A percentile compares a stretch with the other conserved stretches of the same genome.
phyloP scores from a whole-genome alignment of 2,797 vertebrate genomes.

The Bovichtus variegatus region DNA sequence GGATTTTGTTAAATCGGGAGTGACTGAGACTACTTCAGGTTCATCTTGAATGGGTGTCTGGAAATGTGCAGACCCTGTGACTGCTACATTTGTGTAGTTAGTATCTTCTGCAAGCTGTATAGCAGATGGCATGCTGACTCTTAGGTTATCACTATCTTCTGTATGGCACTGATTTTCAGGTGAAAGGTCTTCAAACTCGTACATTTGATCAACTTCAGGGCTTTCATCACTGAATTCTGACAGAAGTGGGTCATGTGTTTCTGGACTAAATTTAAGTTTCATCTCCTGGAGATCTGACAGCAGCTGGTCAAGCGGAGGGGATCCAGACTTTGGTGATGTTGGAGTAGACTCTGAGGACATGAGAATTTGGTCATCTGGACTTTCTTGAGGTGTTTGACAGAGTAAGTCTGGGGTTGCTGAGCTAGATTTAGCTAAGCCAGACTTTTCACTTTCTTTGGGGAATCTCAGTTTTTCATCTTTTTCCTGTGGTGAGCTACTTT shows the following conservation, averaged over 20 bases:
- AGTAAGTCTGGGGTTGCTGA: conserved; percentile 48
- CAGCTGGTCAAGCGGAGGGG: conserved; percentile 68
- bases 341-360: conserved; percentile 43
- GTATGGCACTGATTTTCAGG: conserved; percentile 25
- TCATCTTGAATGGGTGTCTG: conserved; percentile 40
- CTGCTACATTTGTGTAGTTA: conserved; percentile 9
- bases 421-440: conserved; percentile 28
- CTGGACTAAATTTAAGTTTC: conserved; percentile 59
- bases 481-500: conserved; percentile 35
- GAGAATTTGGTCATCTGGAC: conserved; percentile 38
- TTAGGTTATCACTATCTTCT: conserved; percentile 21
- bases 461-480: conserved; percentile 15
- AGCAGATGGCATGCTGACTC: conserved; percentile 19
- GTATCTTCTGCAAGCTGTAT: conserved; percentile 26
- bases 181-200: conserved; percentile 51
- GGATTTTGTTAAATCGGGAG: conserved; percentile 48
- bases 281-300: conserved; percentile 69
- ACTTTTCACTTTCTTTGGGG: conserved; percentile 34
- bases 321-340: conserved; percentile 47
- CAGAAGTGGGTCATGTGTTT: conserved; percentile 27
- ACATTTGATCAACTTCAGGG: conserved; percentile 36
- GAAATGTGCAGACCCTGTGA: conserved; percentile 17
- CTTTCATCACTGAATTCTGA: conserved; percentile 48
- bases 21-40: conserved; percentile 31
- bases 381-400: conserved; percentile 49